These are phyloP conservation scores for Chinchilla lanigera DNA, from an alignment of 2,113 vertebrate genomes.

Conservation along the genomic window DNA sequence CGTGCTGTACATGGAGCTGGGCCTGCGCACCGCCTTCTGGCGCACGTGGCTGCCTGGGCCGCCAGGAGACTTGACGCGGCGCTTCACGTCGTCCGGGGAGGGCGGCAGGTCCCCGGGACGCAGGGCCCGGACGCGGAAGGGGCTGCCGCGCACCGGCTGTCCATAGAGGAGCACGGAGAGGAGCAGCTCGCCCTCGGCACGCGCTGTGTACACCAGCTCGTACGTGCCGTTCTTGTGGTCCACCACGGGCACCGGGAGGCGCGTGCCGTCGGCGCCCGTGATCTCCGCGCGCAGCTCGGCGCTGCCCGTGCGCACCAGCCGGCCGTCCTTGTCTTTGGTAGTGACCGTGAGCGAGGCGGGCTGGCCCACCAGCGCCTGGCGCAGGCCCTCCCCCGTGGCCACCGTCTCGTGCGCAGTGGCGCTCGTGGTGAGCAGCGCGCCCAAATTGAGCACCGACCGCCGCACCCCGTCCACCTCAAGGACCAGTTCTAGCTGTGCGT, in stretches of 20 bases:
- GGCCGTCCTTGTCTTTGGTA: slow-evolving; percentile 96
- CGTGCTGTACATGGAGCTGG: slow-evolving; percentile 98
- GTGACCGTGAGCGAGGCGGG: slow-evolving; percentile 94
- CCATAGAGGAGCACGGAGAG: slow-evolving; percentile 93
- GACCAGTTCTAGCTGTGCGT: slow-evolving; percentile 93
- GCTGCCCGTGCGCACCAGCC: slow-evolving; percentile 94
- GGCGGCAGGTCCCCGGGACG: slow-evolving; percentile 92
- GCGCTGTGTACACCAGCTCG: slow-evolving; percentile 93
- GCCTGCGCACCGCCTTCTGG: slow-evolving; percentile 95
- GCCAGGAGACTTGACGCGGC: slow-evolving; percentile 95
- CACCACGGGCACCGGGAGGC: slow-evolving; percentile 88
- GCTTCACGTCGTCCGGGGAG: slow-evolving; percentile 95
- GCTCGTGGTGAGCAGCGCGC: slow-evolving; percentile 93
- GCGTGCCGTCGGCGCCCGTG: slow-evolving; percentile 86
- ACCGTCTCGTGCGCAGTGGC: slow-evolving; percentile 95
- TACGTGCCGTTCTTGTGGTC: slow-evolving; percentile 99
- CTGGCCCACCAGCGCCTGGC: slow-evolving; percentile 94
- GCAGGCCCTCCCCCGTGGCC: slow-evolving; percentile 95
- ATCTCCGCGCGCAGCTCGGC: slow-evolving; percentile 92
- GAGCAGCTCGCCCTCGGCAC: slow-evolving; percentile 92
- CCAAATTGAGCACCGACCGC: slow-evolving; percentile 96
- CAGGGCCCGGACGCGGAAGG: slow-evolving; percentile 92
- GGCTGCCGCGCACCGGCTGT: slow-evolving; percentile 93
- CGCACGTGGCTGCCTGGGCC: slow-evolving; percentile 91
- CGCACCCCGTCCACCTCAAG: slow-evolving; percentile 95